Evolutionary conservation across 2,888 invertebrate genomes (phyloP).

Genomic region (Leucophora obtusa): DNA sequence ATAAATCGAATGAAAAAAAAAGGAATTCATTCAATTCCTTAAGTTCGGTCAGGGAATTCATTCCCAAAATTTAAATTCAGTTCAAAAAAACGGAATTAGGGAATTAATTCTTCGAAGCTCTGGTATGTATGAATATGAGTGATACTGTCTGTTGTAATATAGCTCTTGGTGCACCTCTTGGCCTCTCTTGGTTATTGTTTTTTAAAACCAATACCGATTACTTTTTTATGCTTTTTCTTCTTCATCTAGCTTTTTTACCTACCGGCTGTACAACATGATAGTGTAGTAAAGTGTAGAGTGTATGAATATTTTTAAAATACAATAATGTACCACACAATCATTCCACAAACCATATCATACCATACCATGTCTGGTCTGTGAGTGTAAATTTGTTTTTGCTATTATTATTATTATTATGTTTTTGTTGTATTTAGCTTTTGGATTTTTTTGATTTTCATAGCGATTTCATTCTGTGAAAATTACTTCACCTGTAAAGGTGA

Average conservation of each 20-base stretch:
- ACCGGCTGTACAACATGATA: constrained; percentile 20
- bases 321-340: constrained; percentile 10
- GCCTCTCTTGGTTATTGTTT: constrained; percentile 29
- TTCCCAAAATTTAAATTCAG: too few species aligned
- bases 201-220: constrained; percentile 44
- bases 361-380: constrained; percentile 31
- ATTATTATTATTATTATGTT: too few species aligned
- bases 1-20: too few species aligned
- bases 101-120: too few species aligned
- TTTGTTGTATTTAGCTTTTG: constrained; percentile 48
- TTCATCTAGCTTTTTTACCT: constrained; percentile 24
- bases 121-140: neutral
- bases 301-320: neutral
- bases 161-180: constrained; percentile 41
- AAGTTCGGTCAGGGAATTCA: too few species aligned
- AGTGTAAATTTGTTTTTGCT: constrained; percentile 42
- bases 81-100: too few species aligned
- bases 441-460: constrained; percentile 64
- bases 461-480: constrained; percentile 76
- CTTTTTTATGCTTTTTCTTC: constrained; percentile 12
- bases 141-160: constrained; percentile 9
- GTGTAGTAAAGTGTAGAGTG: neutral
- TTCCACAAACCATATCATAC: neutral
- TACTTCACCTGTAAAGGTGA: constrained; percentile 77
- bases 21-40: too few species aligned